These are phyloP conservation scores for Andrena camellia DNA, from an alignment of 2,888 invertebrate genomes.

Conservation along the genomic window DNA sequence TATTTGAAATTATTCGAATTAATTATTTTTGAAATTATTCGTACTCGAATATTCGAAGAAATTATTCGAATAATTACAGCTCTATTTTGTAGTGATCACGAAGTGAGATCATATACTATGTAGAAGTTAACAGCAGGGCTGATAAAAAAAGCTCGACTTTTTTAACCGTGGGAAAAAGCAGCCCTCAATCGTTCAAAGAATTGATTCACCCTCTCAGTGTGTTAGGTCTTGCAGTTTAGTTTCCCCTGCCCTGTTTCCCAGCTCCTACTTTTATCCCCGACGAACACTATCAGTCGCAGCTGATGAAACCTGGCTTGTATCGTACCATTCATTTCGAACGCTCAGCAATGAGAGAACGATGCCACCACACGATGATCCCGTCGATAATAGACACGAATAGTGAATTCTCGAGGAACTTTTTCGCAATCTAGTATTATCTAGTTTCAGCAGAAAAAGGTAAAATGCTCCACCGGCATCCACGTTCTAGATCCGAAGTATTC, in stretches of 20 bases:
- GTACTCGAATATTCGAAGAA: too few relatives aligned
- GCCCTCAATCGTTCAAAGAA: slow-evolving; percentile 58
- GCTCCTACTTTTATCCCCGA: slow-evolving; percentile 52
- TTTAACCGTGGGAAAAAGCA: slow-evolving; percentile 12
- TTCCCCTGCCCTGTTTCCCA: neutral
- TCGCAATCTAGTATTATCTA: neutral
- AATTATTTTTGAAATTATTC: too few relatives aligned
- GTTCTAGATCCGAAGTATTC: neutral
- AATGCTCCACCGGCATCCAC: neutral
- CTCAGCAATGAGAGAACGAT: neutral
- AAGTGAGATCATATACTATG: too few relatives aligned
- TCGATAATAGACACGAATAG: slow-evolving; percentile 25
- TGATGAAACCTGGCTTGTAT: slow-evolving; percentile 70
- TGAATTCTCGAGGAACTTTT: neutral
- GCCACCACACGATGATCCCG: neutral
- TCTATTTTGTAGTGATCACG: too few relatives aligned
- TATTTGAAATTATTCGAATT: too few relatives aligned
- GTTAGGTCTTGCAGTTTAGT: slow-evolving; percentile 65
- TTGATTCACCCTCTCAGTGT: slow-evolving; percentile 67
- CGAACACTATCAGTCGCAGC: slow-evolving; percentile 72
- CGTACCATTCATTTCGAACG: slow-evolving; percentile 52
- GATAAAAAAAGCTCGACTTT: neutral
- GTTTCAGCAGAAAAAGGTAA: neutral
- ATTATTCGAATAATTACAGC: too few relatives aligned
- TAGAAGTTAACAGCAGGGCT: neutral